Conservation (phyloP, 2,888 invertebrate species). For the Caenorhabditis virilis region DNA sequence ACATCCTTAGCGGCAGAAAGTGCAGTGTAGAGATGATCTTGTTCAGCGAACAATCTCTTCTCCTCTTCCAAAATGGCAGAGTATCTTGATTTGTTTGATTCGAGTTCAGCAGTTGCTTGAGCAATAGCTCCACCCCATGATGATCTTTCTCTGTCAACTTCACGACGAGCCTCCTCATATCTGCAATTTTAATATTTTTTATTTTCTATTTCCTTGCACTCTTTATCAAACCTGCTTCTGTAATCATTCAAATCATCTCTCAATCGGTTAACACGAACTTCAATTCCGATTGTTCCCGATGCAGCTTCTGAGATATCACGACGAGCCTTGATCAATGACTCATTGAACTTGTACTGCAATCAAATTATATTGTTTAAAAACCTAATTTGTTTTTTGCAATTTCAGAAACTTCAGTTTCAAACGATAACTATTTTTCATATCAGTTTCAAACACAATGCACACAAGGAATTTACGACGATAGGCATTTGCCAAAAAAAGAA, state of each 20-base stretch:
- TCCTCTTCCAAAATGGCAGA: constrained; percentile 34
- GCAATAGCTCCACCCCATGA: constrained; percentile 38
- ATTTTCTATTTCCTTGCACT: background rate
- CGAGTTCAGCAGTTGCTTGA: constrained; percentile 29
- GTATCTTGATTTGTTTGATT: constrained; percentile 31
- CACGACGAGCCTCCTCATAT: constrained; percentile 40
- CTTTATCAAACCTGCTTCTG: constrained; percentile 19
- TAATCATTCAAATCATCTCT: constrained; percentile 35
- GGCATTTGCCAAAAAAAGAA: no score
- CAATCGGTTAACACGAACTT: constrained; percentile 31
- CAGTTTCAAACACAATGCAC: no score
- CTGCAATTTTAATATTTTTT: constrained; percentile 5
- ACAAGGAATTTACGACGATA: no score
- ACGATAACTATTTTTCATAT: no score
- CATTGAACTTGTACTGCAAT: constrained; percentile 35
- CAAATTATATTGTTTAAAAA: no score
- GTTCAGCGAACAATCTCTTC: constrained; percentile 33
- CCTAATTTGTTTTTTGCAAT: no score
- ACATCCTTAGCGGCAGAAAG: constrained; percentile 33
- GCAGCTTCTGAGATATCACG: constrained; percentile 21
- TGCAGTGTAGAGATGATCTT: constrained; percentile 26
- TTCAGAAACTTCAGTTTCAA: no score
- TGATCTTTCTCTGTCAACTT: constrained; percentile 32
- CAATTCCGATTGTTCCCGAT: constrained; percentile 22
- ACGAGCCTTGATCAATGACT: constrained; percentile 18